A percentile compares a stretch with the other conserved stretches of the same genome.
phyloP scores from a whole-genome alignment of 2,888 invertebrate genomes.

The Crocallis elinguaria region DNA sequence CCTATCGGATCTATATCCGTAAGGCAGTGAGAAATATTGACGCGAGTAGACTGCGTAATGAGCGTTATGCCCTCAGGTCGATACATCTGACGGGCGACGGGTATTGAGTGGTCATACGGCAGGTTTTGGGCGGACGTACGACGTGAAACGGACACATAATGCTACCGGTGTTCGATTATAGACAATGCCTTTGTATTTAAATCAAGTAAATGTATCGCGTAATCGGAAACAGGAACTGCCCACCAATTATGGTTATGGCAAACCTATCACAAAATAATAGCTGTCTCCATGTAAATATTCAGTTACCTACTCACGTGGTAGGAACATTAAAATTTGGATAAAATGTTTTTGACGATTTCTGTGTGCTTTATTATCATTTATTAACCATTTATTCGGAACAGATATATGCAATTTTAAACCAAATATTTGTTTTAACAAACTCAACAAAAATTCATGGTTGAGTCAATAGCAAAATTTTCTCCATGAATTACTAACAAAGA shows the following conservation, averaged over 20 bases:
- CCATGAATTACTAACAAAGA: no score
- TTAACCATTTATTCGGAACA: no score
- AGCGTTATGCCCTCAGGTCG: background rate
- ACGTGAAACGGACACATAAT: slow-evolving; percentile 34
- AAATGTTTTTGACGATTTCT: no score
- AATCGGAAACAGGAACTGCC: slow-evolving; percentile 72
- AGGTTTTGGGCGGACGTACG: slow-evolving; percentile 47
- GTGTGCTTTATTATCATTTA: no score
- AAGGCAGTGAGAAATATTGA: background rate
- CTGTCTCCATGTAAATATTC: no score
- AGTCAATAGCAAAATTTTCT: no score
- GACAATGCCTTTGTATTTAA: slow-evolving; percentile 68
- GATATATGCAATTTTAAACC: no score
- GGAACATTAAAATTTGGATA: no score
- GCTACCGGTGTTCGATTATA: slow-evolving; percentile 54
- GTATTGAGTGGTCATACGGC: background rate
- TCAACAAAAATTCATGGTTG: no score
- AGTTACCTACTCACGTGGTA: no score
- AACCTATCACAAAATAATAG: slow-evolving; percentile 36
- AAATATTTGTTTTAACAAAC: no score
- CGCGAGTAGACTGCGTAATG: background rate
- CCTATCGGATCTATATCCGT: background rate
- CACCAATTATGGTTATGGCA: slow-evolving; percentile 55
- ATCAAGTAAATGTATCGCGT: slow-evolving; percentile 56
- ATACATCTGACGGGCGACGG: background rate